phyloP scores from a whole-genome alignment of 2,113 vertebrate species.

The Andinoacara biseriatus region DNA sequence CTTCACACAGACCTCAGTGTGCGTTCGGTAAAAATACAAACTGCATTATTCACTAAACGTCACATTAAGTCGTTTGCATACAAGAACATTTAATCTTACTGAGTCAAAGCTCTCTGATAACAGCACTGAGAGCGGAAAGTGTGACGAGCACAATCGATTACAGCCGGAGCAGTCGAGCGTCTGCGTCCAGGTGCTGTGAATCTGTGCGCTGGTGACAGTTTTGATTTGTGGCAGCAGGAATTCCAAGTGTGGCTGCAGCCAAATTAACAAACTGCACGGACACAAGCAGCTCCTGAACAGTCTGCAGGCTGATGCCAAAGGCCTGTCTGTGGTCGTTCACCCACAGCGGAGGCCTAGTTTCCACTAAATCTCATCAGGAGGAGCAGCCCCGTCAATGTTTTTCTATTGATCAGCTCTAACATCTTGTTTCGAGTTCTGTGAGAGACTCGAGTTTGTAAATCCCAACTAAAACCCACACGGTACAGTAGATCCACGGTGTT shows the following conservation, averaged over 20 bases:
- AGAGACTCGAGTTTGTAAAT: neutral
- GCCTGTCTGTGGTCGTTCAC: neutral
- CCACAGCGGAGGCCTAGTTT: neutral
- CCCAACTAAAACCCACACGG: neutral
- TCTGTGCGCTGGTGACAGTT: neutral
- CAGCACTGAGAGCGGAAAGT: neutral
- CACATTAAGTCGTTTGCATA: neutral
- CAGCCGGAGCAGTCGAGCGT: rapidly evolving
- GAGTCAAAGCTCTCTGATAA: neutral
- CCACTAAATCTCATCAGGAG: neutral
- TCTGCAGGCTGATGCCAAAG: no score
- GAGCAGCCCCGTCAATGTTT: neutral
- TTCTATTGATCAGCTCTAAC: neutral
- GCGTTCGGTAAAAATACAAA: neutral
- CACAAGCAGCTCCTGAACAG: neutral
- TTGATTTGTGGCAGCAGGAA: neutral
- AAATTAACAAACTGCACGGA: neutral
- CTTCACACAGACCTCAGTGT: neutral
- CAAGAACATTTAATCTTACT: neutral
- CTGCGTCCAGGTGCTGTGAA: rapidly evolving
- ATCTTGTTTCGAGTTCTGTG: neutral
- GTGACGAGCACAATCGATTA: neutral
- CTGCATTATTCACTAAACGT: neutral
- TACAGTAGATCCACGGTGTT: neutral
- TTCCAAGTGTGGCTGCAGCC: neutral